Evolutionary conservation across 2,797 vertebrate species (phyloP).

Genomic region (Ctenosaura bakeri): DNA sequence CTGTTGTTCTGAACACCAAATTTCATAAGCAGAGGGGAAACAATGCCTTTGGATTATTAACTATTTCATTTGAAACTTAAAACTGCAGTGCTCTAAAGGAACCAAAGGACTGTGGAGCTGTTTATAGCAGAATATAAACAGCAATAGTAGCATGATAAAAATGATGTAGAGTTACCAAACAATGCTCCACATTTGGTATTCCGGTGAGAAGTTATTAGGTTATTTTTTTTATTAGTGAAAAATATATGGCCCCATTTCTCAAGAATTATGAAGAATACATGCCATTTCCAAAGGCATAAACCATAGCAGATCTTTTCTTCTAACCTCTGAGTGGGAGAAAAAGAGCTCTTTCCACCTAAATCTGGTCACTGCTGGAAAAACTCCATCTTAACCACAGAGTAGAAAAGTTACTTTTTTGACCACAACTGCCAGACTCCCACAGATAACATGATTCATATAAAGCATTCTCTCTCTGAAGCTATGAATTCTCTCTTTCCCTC

Average conservation of each 20-base stretch:
- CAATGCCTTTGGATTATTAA: conserved; percentile 6
- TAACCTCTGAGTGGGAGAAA: not conserved
- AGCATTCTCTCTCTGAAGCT: no score
- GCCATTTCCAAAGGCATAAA: conserved; percentile 49
- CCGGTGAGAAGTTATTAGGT: not conserved
- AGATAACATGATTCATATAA: no score
- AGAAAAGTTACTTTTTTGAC: not conserved
- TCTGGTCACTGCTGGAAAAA: conserved; percentile 27
- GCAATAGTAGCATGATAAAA: conserved; percentile 30
- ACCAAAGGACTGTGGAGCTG: not conserved
- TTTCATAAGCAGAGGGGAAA: conserved; percentile 45
- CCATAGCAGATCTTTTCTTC: conserved; percentile 48
- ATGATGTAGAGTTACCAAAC: conserved; percentile 44
- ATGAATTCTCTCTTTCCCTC: no score
- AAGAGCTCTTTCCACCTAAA: conserved; percentile 27
- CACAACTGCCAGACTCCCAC: no score
- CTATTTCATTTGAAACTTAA: not conserved
- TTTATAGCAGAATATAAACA: conserved; percentile 44
- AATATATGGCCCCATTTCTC: conserved; percentile 11
- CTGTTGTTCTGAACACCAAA: not conserved
- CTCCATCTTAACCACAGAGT: conserved; percentile 11
- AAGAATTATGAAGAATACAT: conserved; percentile 30
- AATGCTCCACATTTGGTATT: conserved; percentile 37
- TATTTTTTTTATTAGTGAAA: conserved; percentile 36
- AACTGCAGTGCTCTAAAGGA: conserved; percentile 35